These are phyloP conservation scores for Platalea minor DNA, from an alignment of 2,797 vertebrate genomes.

Conservation along the genomic window DNA sequence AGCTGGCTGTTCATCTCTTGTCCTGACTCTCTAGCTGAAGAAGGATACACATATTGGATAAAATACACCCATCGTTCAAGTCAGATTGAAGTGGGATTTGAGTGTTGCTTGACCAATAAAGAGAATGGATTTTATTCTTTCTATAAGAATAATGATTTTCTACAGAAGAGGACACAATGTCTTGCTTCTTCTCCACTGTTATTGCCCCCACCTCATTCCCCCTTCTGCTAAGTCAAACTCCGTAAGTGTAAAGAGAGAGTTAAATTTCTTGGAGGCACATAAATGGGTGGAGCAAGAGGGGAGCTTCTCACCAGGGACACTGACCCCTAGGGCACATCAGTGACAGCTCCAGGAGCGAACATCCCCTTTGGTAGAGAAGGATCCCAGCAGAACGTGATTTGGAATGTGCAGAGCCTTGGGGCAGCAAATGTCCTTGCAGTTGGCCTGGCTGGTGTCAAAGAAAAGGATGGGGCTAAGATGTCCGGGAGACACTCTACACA, in stretches of 20 bases:
- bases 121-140: conserved; percentile 15
- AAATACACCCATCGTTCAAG: conserved; percentile 28
- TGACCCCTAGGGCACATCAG: neutral
- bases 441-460: neutral
- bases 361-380: neutral
- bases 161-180: neutral
- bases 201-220: neutral
- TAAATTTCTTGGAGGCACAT: neutral
- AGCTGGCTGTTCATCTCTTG: neutral
- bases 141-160: neutral
- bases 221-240: neutral
- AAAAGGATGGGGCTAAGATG: neutral
- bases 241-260: neutral
- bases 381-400: neutral
- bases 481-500: neutral
- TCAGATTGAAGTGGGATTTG: conserved; percentile 5
- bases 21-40: neutral
- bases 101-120: neutral
- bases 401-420: neutral
- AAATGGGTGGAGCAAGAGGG: neutral
- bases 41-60: neutral
- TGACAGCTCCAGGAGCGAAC: neutral
- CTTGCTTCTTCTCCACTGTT: neutral
- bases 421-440: neutral
- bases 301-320: neutral